Evolutionary conservation across 2,888 invertebrate species (phyloP).

Genomic region (Slavum lentiscoides): DNA sequence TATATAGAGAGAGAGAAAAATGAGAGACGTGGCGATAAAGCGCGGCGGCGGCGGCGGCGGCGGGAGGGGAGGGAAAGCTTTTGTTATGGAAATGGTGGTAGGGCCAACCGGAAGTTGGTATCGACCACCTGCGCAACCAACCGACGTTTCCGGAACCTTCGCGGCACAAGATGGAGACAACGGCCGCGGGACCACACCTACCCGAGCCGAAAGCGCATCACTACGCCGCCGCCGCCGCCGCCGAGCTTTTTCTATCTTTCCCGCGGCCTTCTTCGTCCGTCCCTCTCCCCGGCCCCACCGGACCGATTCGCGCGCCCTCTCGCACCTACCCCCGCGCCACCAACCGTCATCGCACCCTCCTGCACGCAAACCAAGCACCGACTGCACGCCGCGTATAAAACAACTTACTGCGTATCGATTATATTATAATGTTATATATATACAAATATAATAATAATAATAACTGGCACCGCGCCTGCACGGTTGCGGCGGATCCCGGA

Average conservation of each 20-base stretch:
- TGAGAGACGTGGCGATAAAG: constrained; percentile 2
- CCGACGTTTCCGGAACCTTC: constrained; percentile 51
- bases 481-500: constrained; percentile 18
- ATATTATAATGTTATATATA: neutral
- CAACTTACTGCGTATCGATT: constrained; percentile 35
- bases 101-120: constrained; percentile 51
- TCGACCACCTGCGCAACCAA: constrained; percentile 54
- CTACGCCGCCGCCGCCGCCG: constrained; percentile 33
- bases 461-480: neutral
- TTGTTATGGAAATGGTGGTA: constrained; percentile 49
- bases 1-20: neutral
- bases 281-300: no score
- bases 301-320: no score
- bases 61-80: constrained; percentile 23
- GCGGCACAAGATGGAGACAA: constrained; percentile 51
- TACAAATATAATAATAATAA: neutral
- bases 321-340: neutral
- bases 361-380: neutral
- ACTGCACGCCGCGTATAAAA: constrained; percentile 17
- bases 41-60: neutral
- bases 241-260: constrained; percentile 33
- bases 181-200: constrained; percentile 47
- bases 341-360: neutral
- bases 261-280: neutral
- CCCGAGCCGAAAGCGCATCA: constrained; percentile 42